These are phyloP conservation scores for Sesia bembeciformis DNA, from an alignment of 2,888 invertebrate species.

Conservation along the genomic window DNA sequence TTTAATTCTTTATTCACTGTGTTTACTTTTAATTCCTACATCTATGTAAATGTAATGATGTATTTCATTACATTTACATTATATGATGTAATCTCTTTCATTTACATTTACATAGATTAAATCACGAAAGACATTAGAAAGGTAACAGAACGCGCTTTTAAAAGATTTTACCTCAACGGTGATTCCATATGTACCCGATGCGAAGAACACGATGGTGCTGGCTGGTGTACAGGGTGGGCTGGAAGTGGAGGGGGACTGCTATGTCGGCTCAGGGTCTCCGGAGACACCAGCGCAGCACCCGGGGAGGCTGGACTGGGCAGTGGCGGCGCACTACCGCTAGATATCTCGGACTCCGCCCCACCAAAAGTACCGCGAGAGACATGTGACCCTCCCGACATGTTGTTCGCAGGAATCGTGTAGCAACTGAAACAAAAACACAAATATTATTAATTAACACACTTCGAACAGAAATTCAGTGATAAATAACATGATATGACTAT, in stretches of 20 bases:
- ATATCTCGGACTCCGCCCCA: slow-evolving; percentile 58
- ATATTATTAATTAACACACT: background rate
- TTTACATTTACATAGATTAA: too few relatives aligned
- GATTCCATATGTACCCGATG: slow-evolving; percentile 73
- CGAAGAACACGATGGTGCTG: slow-evolving; percentile 68
- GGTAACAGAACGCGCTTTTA: background rate
- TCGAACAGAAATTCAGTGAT: too few relatives aligned
- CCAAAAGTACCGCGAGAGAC: slow-evolving; percentile 70
- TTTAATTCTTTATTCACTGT: too few relatives aligned
- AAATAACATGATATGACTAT: too few relatives aligned
- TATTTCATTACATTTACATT: too few relatives aligned
- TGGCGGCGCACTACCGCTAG: slow-evolving; percentile 71
- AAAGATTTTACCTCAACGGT: slow-evolving; percentile 53
- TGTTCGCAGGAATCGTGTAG: slow-evolving; percentile 77
- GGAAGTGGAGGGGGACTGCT: slow-evolving; percentile 72
- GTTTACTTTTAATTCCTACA: too few relatives aligned
- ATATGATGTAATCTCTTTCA: too few relatives aligned
- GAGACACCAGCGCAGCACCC: slow-evolving; percentile 82
- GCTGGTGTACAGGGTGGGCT: slow-evolving; percentile 71
- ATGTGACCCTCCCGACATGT: slow-evolving; percentile 76
- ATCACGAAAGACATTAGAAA: too few relatives aligned
- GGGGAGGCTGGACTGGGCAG: slow-evolving; percentile 84
- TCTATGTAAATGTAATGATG: too few relatives aligned
- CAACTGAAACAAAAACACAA: slow-evolving; percentile 52
- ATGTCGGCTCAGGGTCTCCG: slow-evolving; percentile 81